A percentile compares a stretch with the other conserved stretches of the same genome.
phyloP scores from a whole-genome alignment of 2,888 invertebrate genomes.

The Hirtodrosophila alboralis region DNA sequence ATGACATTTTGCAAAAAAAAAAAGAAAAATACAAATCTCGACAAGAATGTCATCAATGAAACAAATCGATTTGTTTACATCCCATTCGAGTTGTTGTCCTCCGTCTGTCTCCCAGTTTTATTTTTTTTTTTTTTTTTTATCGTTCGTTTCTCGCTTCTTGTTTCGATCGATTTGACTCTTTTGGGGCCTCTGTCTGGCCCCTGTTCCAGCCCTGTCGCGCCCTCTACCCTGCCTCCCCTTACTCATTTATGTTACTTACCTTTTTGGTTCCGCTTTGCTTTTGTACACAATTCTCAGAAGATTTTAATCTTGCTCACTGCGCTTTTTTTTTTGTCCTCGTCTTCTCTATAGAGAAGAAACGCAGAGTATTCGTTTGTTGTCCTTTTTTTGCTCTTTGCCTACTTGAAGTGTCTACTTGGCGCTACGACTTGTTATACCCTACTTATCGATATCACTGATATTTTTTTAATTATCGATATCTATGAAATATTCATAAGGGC shows the following conservation, averaged over 20 bases:
- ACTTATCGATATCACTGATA: too few relatives aligned
- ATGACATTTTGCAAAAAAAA: conserved; percentile 82
- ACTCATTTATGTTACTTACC: conserved; percentile 70
- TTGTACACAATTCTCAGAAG: conserved; percentile 75
- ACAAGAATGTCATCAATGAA: conserved; percentile 82
- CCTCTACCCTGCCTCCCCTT: conserved; percentile 4
- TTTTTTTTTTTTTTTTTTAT: too few relatives aligned
- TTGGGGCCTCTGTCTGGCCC: conserved; percentile 29
- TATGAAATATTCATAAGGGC: too few relatives aligned
- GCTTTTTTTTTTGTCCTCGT: conserved; percentile 23
- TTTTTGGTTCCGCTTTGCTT: conserved; percentile 48
- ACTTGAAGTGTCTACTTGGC: too few relatives aligned
- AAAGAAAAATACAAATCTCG: too few relatives aligned
- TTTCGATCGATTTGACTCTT: conserved; percentile 71
- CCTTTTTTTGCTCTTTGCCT: too few relatives aligned
- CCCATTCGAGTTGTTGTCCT: conserved; percentile 55
- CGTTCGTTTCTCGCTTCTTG: conserved; percentile 9
- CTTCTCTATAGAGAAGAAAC: conserved; percentile 5
- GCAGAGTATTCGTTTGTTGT: background rate
- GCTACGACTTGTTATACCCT: too few relatives aligned
- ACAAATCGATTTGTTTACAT: conserved; percentile 83
- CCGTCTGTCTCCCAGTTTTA: conserved; percentile 1
- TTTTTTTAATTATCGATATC: too few relatives aligned
- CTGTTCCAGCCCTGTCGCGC: conserved; percentile 15
- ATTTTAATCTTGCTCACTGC: conserved; percentile 75